phyloP scores from a whole-genome alignment of 2,797 vertebrate species.

The Protosalanx chinensis region DNA sequence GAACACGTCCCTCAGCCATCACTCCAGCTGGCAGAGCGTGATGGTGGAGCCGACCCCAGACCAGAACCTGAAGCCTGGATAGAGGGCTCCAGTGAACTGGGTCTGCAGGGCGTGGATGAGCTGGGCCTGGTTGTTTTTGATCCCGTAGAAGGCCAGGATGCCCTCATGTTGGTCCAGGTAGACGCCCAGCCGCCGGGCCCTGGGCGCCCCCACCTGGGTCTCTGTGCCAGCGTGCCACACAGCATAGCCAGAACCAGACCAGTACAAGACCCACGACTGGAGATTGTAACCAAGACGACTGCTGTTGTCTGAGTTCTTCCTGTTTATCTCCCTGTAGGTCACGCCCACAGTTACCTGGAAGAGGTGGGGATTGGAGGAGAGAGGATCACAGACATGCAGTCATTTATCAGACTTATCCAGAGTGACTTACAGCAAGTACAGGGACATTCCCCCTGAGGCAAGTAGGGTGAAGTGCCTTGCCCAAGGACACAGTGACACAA shows the following conservation, averaged over 20 bases:
- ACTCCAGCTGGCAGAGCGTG: constrained; percentile 63
- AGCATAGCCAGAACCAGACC: constrained; percentile 74
- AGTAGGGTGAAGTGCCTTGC: no score
- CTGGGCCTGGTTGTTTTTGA: constrained; percentile 59
- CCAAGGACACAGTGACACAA: no score
- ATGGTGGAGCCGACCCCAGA: constrained; percentile 55
- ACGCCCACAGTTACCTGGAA: constrained; percentile 68
- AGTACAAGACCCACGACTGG: constrained; percentile 76
- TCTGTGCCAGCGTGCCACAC: constrained; percentile 72
- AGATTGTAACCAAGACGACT: constrained; percentile 75
- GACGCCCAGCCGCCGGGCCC: constrained; percentile 67
- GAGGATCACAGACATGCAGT: no score
- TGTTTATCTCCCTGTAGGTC: constrained; percentile 67
- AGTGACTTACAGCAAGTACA: no score
- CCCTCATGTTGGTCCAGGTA: constrained; percentile 76
- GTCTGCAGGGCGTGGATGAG: constrained; percentile 69
- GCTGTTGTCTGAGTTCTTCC: constrained; percentile 57
- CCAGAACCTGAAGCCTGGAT: constrained; percentile 75
- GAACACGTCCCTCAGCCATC: constrained; percentile 12
- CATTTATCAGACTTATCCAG: no score
- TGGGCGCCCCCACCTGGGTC: constrained; percentile 62
- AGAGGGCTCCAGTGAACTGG: constrained; percentile 68
- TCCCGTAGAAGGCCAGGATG: constrained; percentile 70
- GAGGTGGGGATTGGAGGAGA: no score
- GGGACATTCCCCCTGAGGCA: no score